phyloP scores from a whole-genome alignment of 1,140 invertebrate genomes.

The Mercenaria mercenaria region DNA sequence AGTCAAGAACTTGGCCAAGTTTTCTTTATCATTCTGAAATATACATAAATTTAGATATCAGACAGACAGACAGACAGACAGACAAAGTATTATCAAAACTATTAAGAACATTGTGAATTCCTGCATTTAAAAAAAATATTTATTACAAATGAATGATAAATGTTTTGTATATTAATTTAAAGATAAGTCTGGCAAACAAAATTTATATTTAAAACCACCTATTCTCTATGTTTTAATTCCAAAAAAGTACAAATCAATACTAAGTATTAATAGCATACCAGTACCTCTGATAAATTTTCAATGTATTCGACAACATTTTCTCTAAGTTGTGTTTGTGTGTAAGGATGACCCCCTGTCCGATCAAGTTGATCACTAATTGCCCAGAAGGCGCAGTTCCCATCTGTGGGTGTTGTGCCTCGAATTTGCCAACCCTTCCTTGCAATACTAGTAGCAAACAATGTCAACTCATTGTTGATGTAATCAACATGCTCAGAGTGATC shows the following conservation, averaged over 20 bases:
- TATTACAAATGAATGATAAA: neutral
- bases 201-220: neutral
- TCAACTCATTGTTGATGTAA: neutral
- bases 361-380: conserved; percentile 38
- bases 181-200: neutral
- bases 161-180: too few species aligned
- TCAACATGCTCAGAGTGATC: neutral
- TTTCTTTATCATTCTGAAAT: conserved; percentile 20
- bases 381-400: conserved; percentile 48
- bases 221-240: neutral
- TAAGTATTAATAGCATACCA: neutral
- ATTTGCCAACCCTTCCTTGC: neutral
- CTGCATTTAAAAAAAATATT: too few species aligned
- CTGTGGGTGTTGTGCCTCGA: conserved; percentile 16
- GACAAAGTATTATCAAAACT: too few species aligned
- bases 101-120: too few species aligned
- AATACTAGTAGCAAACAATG: neutral
- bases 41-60: conserved; percentile 1
- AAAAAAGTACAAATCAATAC: neutral
- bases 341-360: neutral
- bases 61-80: too few species aligned
- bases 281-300: conserved; percentile 24
- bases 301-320: neutral
- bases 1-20: conserved; percentile 10
- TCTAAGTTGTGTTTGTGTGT: neutral